Base-by-base conservation (phyloP, 92 coral and sea anemone genomes). In the Epizoanthus ramosus region DNA sequence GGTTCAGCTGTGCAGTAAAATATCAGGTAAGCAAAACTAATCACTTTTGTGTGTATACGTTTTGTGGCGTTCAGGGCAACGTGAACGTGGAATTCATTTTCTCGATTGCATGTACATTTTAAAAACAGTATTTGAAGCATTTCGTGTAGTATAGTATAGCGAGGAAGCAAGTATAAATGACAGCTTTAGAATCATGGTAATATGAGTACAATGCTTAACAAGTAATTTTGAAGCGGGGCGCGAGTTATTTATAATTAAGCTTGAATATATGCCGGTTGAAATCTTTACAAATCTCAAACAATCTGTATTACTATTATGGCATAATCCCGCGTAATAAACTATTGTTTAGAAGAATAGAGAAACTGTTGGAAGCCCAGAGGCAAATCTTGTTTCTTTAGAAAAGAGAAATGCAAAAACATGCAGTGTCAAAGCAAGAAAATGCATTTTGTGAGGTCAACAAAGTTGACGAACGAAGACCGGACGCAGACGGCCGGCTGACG, bases 11-110 rank as follows among this genome's bases (percentile, higher is more conserved):
- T 33, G 18, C 66, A 21, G 31, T 63, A 57, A 3, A 17, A 43
- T 41, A 60, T 77, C 64, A 10, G 82, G 82, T 77, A 14, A 77
- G 82, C 60, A 75, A 4, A 10, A 28, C 7, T 19, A 33, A 15
- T 19, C 2, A 33, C 39, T 13, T 41, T n/a, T 61, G 69, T 43
- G 39, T 61, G 54, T 75, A 12, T 35, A 23, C 16, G n/a, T 8
- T 37, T 25, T 74, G 43, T 45, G 17, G 45, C 18, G 41, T 4
- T 71, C 50, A 45, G 41, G 19, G 21, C n/a, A 41, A 43, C 9
- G 10, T 19, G 43, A 41, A 43, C 9, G 10, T 19, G 43, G 37
- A 8, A 60, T 23, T 59, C 18, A 3, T 59, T 18, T 59, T 59
- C 22, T 18, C 8, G 24, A 22, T 4, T 13, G 31, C 9, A 21